Conservation (phyloP, 2,113 vertebrate species). For the Perccottus glenii region DNA sequence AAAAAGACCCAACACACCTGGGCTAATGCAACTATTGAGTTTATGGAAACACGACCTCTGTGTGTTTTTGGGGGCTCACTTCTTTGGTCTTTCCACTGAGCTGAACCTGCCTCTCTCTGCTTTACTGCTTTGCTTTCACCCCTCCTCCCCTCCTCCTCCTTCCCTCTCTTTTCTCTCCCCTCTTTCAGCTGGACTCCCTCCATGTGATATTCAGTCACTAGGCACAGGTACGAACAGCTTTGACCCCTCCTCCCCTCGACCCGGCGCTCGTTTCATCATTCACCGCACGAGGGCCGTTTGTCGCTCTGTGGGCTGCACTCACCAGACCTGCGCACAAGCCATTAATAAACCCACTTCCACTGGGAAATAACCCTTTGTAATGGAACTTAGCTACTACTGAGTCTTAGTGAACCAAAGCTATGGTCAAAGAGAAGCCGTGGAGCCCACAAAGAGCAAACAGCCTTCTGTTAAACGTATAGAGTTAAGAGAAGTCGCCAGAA, state of each 20-base stretch:
- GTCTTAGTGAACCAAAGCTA: slow-evolving; percentile 1
- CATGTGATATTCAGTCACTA: slow-evolving; percentile 96
- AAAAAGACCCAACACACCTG: too few species aligned
- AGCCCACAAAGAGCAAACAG: slow-evolving; percentile 46
- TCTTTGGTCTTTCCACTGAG: slow-evolving; percentile 31
- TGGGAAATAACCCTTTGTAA: slow-evolving; percentile 60
- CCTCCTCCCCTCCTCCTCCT: slow-evolving; percentile 59
- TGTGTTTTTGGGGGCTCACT: slow-evolving; percentile 8
- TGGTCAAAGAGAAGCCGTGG: slow-evolving; percentile 9
- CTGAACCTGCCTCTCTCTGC: slow-evolving; percentile 51
- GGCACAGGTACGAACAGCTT: slow-evolving; percentile 88
- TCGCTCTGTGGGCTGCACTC: slow-evolving; percentile 60
- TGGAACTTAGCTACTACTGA: slow-evolving; percentile 23
- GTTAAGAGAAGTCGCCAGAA: not conserved
- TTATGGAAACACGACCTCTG: not conserved
- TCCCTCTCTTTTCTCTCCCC: slow-evolving; percentile 46
- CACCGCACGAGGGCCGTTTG: slow-evolving; percentile 58
- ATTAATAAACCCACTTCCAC: slow-evolving; percentile 53
- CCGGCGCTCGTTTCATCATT: slow-evolving; percentile 54
- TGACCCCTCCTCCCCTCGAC: slow-evolving; percentile 39
- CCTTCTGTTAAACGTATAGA: slow-evolving; percentile 26
- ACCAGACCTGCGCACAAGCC: slow-evolving; percentile 18
- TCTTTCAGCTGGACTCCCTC: slow-evolving; percentile 85
- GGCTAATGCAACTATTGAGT: too few species aligned
- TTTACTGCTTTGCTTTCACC: slow-evolving; percentile 54